These are phyloP conservation scores for Rhadina sibilatrix DNA, from an alignment of 2,113 vertebrate genomes.

Conservation along the genomic window DNA sequence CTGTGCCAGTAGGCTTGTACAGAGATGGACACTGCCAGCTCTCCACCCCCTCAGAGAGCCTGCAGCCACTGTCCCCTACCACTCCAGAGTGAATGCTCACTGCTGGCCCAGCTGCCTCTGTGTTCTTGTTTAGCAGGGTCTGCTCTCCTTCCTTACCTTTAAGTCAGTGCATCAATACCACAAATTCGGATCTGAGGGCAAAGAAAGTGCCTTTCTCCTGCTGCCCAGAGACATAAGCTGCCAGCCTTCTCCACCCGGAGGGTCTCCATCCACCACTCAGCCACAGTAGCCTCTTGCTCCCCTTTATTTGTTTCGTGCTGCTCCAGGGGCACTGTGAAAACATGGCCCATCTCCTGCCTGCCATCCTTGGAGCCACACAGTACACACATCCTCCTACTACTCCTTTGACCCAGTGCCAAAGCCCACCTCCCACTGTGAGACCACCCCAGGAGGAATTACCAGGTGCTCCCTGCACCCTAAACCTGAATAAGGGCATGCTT, in stretches of 20 bases:
- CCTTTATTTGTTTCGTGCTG: neutral
- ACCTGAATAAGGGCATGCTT: neutral
- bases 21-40: neutral
- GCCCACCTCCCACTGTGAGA: neutral
- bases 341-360: neutral
- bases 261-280: neutral
- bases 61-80: neutral
- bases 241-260: neutral
- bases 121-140: neutral
- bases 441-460: neutral
- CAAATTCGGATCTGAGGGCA: neutral
- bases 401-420: neutral
- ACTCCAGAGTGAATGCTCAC: neutral
- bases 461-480: neutral
- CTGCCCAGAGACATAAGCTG: neutral
- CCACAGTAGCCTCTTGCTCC: neutral
- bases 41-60: rapidly evolving
- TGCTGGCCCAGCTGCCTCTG: neutral
- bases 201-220: neutral
- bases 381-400: neutral
- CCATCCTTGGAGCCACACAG: neutral
- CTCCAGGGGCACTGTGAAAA: neutral
- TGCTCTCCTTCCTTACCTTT: neutral
- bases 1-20: neutral
- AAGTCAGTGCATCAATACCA: neutral